Conservation (phyloP, 53 echinoderm and acorn worm species). For the Crossaster papposus region DNA sequence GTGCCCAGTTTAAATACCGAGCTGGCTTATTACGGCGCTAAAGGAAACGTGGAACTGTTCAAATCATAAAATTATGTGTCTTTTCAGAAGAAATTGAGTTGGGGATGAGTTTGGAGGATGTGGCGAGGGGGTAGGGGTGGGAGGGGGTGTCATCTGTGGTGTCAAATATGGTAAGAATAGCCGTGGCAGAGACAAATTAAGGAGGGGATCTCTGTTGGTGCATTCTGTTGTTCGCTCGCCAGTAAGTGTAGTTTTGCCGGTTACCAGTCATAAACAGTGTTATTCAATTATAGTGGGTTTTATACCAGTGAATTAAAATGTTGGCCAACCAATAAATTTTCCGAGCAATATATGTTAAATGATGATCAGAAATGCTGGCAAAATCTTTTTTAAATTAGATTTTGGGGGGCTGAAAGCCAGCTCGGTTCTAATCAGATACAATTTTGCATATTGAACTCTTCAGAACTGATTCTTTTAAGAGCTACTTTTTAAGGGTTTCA, state of each 20-base stretch:
- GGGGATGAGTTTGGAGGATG: not conserved
- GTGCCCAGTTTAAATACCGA: too few relatives aligned
- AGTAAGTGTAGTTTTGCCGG: not conserved
- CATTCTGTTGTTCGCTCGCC: not conserved
- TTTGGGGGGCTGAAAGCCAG: not conserved
- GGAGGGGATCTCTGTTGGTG: constrained; percentile 38
- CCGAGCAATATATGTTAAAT: not conserved
- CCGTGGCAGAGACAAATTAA: constrained; percentile 24
- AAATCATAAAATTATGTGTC: too few relatives aligned
- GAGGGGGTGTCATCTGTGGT: not conserved
- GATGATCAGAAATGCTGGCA: not conserved
- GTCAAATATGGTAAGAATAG: not conserved
- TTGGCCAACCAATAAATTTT: not conserved
- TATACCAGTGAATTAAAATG: not conserved
- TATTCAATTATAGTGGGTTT: not conserved
- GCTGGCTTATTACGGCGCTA: too few relatives aligned
- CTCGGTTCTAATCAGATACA: not conserved
- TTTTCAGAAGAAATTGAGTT: not conserved
- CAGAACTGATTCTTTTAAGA: not conserved
- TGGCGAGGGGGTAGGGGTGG: not conserved
- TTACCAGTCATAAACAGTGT: not conserved
- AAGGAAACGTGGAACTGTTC: too few relatives aligned
- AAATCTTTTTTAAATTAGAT: not conserved
- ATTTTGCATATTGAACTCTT: too few relatives aligned
- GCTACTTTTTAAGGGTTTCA: not conserved